Evolutionary conservation across 2,113 vertebrate genomes (phyloP).

Genomic region (Talpa occidentalis): DNA sequence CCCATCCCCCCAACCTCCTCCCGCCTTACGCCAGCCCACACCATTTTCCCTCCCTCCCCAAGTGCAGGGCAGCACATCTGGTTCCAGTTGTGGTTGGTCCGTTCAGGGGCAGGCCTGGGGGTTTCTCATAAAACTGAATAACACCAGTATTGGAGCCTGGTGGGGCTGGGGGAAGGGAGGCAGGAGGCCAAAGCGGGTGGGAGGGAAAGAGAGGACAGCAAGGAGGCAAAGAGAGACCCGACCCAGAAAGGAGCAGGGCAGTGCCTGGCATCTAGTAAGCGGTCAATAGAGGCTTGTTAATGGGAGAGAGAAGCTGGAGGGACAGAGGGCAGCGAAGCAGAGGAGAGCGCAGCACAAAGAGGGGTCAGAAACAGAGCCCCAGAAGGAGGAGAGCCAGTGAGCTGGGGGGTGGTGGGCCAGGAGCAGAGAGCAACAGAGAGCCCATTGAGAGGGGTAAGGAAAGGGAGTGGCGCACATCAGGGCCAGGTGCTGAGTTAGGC

Average conservation of each 20-base stretch:
- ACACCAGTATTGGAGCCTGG: constrained; percentile 66
- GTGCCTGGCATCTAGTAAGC: constrained; percentile 50
- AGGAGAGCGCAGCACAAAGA: constrained; percentile 59
- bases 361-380: constrained; percentile 27
- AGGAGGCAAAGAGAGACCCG: neutral
- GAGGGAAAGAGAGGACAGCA: neutral
- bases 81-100: constrained; percentile 84
- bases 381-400: constrained; percentile 7
- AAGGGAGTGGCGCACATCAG: neutral
- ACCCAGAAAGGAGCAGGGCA: constrained; percentile 20
- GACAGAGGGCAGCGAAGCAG: neutral
- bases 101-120: constrained; percentile 76
- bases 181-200: neutral
- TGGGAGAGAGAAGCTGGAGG: constrained; percentile 4
- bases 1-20: constrained; percentile 40
- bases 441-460: constrained; percentile 57
- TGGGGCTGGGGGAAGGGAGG: constrained; percentile 57
- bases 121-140: constrained; percentile 82
- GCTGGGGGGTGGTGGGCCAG: neutral
- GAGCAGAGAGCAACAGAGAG: constrained; percentile 17
- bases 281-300: neutral
- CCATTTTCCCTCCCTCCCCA: constrained; percentile 16
- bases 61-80: constrained; percentile 79
- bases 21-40: neutral
- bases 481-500: constrained; percentile 69